These are phyloP conservation scores for Aphelocoma californica DNA, from an alignment of 2,797 vertebrate species.

Conservation along the genomic window DNA sequence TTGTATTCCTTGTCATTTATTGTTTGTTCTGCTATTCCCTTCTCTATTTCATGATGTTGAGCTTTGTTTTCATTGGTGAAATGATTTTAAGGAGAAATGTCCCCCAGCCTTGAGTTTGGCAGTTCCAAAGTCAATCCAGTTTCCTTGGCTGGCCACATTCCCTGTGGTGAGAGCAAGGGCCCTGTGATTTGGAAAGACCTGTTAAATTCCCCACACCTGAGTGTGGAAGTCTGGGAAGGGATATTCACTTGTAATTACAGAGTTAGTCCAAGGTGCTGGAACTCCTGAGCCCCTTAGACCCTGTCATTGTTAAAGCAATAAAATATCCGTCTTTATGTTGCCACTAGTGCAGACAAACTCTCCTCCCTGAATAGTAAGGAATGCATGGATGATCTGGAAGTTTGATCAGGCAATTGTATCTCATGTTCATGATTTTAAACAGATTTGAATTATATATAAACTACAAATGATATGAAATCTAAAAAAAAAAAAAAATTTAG, in stretches of 20 bases:
- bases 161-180: not conserved
- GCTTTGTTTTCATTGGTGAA: not conserved
- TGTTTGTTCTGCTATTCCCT: not conserved
- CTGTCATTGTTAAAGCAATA: not conserved
- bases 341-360: not conserved
- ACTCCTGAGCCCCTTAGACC: not conserved
- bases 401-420: not conserved
- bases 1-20: not conserved
- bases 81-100: not conserved
- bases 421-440: not conserved
- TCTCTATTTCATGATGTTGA: not conserved
- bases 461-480: not conserved
- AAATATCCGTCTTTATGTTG: not conserved
- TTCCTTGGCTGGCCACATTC: not conserved
- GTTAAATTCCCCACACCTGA: not conserved
- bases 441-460: not conserved
- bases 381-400: not conserved
- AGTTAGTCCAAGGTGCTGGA: not conserved
- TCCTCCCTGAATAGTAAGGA: not conserved
- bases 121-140: not conserved
- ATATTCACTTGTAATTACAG: not conserved
- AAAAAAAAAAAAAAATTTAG: not conserved
- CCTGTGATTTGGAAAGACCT: not conserved
- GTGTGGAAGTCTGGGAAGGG: not conserved
- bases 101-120: not conserved